Conservation (phyloP, 1,140 invertebrate genomes). For the Caenorhabditis latens region DNA sequence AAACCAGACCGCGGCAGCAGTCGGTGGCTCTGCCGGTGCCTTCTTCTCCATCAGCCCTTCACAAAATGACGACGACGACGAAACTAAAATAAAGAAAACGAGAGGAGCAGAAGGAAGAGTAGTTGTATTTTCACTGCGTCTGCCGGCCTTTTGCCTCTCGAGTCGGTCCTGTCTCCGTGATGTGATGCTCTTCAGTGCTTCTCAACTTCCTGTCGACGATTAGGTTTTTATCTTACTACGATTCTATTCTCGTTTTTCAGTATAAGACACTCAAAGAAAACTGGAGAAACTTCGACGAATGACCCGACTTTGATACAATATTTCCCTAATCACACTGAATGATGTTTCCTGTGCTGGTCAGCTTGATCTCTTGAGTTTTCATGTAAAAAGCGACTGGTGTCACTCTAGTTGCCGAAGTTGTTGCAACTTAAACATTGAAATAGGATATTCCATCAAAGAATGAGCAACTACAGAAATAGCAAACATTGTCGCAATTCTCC, state of each 20-base stretch:
- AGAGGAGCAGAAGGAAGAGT: constrained; percentile 16
- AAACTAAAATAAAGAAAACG: constrained; percentile 55
- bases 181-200: constrained; percentile 20
- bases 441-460: constrained; percentile 44
- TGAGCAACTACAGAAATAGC: neutral
- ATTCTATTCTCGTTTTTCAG: neutral
- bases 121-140: constrained; percentile 24
- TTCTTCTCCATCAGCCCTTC: constrained; percentile 43
- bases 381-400: neutral
- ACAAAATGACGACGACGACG: constrained; percentile 9
- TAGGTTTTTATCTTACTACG: neutral
- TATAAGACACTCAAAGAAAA: no score
- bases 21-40: neutral
- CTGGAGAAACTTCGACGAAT: no score
- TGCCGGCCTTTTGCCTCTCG: neutral
- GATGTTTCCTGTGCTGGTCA: no score
- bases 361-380: no score
- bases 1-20: constrained; percentile 3
- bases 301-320: no score
- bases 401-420: neutral
- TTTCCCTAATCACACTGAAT: no score
- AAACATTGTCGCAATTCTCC: neutral
- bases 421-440: neutral
- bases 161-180: constrained; percentile 1
- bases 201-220: neutral